Evolutionary conservation across 2,797 vertebrate genomes (phyloP).

Genomic region (Catamblyrhynchus diadema): DNA sequence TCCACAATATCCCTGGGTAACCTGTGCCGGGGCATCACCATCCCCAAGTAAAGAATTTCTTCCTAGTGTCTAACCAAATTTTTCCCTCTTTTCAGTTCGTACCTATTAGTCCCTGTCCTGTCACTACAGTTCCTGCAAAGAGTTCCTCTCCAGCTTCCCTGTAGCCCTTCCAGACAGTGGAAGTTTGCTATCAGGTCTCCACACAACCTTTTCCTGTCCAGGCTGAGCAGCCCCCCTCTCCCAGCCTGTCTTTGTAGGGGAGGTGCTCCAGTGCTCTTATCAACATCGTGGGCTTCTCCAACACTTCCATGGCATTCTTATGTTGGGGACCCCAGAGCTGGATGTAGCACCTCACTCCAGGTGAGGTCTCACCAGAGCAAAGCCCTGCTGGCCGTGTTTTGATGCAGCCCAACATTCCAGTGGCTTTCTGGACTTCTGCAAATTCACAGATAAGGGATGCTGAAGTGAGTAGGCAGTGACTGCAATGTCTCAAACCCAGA

Average conservation of each 20-base stretch:
- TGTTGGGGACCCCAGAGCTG: not conserved
- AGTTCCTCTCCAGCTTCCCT: not conserved
- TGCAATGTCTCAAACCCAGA: accelerated
- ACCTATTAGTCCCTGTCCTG: not conserved
- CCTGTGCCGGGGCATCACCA: not conserved
- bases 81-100: not conserved
- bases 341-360: not conserved
- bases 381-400: not conserved
- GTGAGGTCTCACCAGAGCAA: not conserved
- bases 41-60: not conserved
- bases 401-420: not conserved
- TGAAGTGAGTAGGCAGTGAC: accelerated
- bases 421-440: not conserved
- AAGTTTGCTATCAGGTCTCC: not conserved
- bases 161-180: not conserved
- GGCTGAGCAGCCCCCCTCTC: not conserved
- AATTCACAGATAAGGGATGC: accelerated
- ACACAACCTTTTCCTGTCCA: not conserved
- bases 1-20: not conserved
- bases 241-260: not conserved
- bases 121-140: not conserved
- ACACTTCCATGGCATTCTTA: not conserved
- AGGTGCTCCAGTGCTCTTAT: not conserved
- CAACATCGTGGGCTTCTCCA: not conserved
- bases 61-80: not conserved